phyloP scores from a whole-genome alignment of 1,140 invertebrate species.

The Ruditapes philippinarum region DNA sequence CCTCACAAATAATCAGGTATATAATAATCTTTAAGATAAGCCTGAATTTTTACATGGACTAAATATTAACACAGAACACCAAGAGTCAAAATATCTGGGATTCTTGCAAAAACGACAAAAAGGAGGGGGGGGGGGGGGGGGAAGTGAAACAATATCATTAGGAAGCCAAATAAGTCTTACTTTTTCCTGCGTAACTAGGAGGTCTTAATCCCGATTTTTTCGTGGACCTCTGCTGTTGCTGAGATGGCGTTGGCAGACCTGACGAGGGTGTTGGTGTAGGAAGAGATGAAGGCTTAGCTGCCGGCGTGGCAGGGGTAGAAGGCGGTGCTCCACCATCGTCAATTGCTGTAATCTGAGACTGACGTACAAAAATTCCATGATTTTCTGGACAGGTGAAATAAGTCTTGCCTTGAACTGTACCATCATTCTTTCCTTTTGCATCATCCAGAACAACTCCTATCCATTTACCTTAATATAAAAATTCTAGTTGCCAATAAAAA shows the following conservation, averaged over 20 bases:
- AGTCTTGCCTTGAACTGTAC: constrained; percentile 94
- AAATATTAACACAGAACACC: too few relatives aligned
- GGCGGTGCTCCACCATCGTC: constrained; percentile 70
- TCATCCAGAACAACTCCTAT: constrained; percentile 98
- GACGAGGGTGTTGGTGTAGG: constrained; percentile 52
- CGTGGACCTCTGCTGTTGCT: constrained; percentile 39
- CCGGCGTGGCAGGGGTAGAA: constrained; percentile 31
- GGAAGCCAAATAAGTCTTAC: constrained; percentile 74
- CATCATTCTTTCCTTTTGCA: constrained; percentile 99
- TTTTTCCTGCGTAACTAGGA: constrained; percentile 83
- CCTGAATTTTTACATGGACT: too few relatives aligned
- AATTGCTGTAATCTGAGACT: constrained; percentile 82
- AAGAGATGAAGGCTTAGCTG: constrained; percentile 52
- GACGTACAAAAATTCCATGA: constrained; percentile 87
- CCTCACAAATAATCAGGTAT: too few relatives aligned
- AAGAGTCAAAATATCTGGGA: too few relatives aligned
- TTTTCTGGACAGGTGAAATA: constrained; percentile 87
- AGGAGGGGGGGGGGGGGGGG: too few relatives aligned
- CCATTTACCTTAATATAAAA: constrained; percentile 91
- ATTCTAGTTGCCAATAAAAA: too few relatives aligned
- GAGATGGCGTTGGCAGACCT: constrained; percentile 61
- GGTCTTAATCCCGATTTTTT: constrained; percentile 79
- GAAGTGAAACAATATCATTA: too few relatives aligned
- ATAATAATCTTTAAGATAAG: too few relatives aligned
- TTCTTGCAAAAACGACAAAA: too few relatives aligned